Conservation (phyloP, 2,797 vertebrate genomes). For the Kryptopterus vitreolus region DNA sequence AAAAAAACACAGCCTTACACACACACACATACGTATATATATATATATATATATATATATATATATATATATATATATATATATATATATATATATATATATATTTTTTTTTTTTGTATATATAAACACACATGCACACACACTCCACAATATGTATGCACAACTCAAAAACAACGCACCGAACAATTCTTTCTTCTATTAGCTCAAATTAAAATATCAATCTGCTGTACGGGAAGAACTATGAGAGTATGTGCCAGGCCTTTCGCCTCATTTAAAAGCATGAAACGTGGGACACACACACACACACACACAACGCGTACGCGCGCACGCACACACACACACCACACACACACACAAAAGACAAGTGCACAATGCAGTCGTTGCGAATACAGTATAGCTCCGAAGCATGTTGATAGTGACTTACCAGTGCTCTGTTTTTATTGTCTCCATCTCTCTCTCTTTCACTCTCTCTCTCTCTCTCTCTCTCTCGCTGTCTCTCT, state of each 20-base stretch:
- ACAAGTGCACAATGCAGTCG: constrained; percentile 52
- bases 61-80: constrained; percentile 16
- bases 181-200: neutral
- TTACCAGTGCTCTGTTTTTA: constrained; percentile 63
- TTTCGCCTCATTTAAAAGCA: constrained; percentile 12
- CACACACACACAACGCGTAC: neutral
- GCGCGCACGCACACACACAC: too few species aligned
- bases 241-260: constrained; percentile 9
- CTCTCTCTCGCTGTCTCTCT: constrained; percentile 14
- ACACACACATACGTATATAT: constrained; percentile 4
- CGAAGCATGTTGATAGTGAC: constrained; percentile 55
- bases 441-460: constrained; percentile 56
- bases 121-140: constrained; percentile 34
- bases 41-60: constrained; percentile 14
- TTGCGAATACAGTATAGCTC: constrained; percentile 25
- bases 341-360: constrained; percentile 22
- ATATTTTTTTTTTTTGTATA: too few species aligned
- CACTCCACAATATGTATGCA: constrained; percentile 27
- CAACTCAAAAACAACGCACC: constrained; percentile 25
- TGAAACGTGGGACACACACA: constrained; percentile 3
- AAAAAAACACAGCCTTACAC: constrained; percentile 5
- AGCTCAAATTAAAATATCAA: constrained; percentile 7
- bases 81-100: constrained; percentile 14
- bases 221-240: neutral
- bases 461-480: neutral